Percentiles rank a stretch among this genome's conserved stretches.
phyloP scores from a whole-genome alignment of 2,113 vertebrate genomes.

The Phalacrocorax aristotelis region DNA sequence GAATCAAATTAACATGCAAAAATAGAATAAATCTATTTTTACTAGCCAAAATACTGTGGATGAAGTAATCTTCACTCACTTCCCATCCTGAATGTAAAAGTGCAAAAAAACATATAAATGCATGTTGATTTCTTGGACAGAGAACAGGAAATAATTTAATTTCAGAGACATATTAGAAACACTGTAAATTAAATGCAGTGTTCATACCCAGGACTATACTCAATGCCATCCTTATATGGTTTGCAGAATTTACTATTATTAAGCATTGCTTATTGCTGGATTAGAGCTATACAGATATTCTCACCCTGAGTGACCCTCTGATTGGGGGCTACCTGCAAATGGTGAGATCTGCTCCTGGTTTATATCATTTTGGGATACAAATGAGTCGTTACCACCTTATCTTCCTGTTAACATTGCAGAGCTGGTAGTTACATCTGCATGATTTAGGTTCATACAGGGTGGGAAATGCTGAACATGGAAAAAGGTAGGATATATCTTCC shows the following conservation, averaged over 20 bases:
- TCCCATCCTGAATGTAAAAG: background rate
- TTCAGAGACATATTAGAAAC: background rate
- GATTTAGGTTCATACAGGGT: background rate
- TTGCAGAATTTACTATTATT: background rate
- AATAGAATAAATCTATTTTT: background rate
- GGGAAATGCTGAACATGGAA: background rate
- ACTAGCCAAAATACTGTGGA: background rate
- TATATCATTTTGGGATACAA: background rate
- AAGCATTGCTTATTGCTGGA: fast-evolving
- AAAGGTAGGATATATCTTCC: background rate
- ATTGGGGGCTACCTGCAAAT: background rate
- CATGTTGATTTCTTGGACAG: background rate
- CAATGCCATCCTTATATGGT: background rate
- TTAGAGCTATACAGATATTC: background rate
- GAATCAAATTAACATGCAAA: background rate
- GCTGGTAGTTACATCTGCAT: background rate
- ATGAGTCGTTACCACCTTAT: background rate
- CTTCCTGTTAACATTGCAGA: background rate
- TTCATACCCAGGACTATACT: background rate
- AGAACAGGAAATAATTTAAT: background rate
- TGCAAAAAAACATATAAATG: background rate
- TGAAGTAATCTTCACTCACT: background rate
- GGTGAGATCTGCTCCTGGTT: background rate
- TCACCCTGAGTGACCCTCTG: background rate
- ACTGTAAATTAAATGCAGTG: background rate